Evolutionary conservation across 2,888 invertebrate genomes (phyloP), one percentile per base, ranked within the genome.

Genomic region (Stenodera caucasica): DNA sequence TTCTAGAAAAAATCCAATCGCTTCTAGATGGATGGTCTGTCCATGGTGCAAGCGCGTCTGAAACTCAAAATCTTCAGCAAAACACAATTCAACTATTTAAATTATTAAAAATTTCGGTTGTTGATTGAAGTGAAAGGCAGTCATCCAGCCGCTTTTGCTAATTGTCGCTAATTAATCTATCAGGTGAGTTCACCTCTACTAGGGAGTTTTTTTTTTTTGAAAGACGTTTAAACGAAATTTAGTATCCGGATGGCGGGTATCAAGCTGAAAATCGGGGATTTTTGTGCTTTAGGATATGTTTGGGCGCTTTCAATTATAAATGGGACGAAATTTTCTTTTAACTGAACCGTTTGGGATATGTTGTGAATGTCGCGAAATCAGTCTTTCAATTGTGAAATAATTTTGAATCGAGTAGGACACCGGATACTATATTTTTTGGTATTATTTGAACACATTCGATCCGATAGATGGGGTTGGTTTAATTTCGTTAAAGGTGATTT

Each of bases 1-100:
- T 75, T 72, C 71, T 74, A 73, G 75, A 75, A 75, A 72, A 70
- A 72, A 69, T 64, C 56, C 56, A 61, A 64, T 67, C 66, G 57
- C 56, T 56, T 21, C 18, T 12, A 7, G 21, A 21, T 11, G 11
- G 45, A 61, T 62, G 70, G 61, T 71, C 71, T 70, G 70, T 69
- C 69, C 67, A 66, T 61, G 66, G 55, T 57, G 68, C 68, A 64
- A 49, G 37, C 37, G 9, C 11, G 35, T 14, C 57, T 40, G 29
- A 26, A 57, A 32, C 35, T 56, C n/a, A 50, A 33, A 33, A 12
- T 30, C 26, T 26, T 52, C 32, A 37, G 51, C 3, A 26, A 26
- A 5, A 26, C 26, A 26, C 3, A 26, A 26, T 5, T 26, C 26
- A 26, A 55, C 56, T n/a, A n/a, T n/a, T n/a, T n/a, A n/a, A 57